Percentiles rank a stretch among this genome's conserved stretches.
These are phyloP conservation scores for Nysson spinosus DNA, from an alignment of 2,888 invertebrate genomes.

Conservation along the genomic window DNA sequence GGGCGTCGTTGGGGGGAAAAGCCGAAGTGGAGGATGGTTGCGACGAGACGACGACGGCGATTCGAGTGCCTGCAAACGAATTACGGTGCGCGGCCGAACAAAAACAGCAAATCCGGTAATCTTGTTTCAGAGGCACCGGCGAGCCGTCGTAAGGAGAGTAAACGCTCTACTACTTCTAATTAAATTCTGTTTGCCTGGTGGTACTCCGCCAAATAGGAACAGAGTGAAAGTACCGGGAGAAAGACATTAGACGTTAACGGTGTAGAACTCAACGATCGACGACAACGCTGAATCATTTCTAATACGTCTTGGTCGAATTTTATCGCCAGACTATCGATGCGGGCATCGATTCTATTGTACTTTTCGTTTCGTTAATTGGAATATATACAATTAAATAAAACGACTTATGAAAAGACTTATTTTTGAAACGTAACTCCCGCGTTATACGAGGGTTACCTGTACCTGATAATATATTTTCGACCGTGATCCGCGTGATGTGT, in stretches of 20 bases:
- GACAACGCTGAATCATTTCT: too few species aligned
- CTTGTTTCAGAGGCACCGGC: constrained; percentile 64
- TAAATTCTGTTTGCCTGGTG: constrained; percentile 64
- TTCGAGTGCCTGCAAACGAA: constrained; percentile 67
- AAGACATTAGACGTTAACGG: constrained; percentile 5
- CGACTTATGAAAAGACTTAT: too few species aligned
- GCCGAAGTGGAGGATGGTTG: constrained; percentile 16
- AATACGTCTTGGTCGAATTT: too few species aligned
- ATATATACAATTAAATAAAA: too few species aligned
- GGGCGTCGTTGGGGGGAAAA: constrained; percentile 47
- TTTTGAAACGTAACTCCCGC: too few species aligned
- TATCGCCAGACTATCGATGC: too few species aligned
- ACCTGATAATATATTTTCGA: too few species aligned
- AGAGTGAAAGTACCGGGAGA: not conserved
- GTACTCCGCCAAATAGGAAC: constrained; percentile 3
- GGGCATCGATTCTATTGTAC: too few species aligned
- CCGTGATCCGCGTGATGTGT: too few species aligned
- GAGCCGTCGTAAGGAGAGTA: constrained; percentile 55
- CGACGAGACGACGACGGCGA: constrained; percentile 42
- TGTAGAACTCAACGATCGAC: constrained; percentile 2
- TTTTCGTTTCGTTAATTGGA: too few species aligned
- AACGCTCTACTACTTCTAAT: constrained; percentile 65
- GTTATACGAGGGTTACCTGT: too few species aligned
- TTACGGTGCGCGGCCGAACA: constrained; percentile 59
- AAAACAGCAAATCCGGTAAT: constrained; percentile 68